Percentiles rank a stretch among this genome's conserved stretches.
These are phyloP conservation scores for Phylloscopus trochiloides DNA, from an alignment of 2,113 vertebrate genomes.

Conservation along the genomic window DNA sequence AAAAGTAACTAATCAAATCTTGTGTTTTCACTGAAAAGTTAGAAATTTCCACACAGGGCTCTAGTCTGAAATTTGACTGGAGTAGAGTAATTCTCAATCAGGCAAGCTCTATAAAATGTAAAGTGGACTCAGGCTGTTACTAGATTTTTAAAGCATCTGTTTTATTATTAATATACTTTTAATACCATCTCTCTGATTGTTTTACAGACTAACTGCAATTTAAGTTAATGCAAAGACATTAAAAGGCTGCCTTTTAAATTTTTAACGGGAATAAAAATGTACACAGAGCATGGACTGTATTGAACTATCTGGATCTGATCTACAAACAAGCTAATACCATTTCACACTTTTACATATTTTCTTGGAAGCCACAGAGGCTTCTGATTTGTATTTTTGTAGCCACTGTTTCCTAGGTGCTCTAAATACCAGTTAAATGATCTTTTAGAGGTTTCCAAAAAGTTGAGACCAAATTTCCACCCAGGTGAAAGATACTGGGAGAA, in stretches of 20 bases:
- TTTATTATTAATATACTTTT: constrained; percentile 61
- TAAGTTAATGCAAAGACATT: constrained; percentile 44
- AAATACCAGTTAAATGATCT: neutral
- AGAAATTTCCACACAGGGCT: neutral
- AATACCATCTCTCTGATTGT: constrained; percentile 16
- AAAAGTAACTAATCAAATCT: neutral
- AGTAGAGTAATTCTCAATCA: neutral
- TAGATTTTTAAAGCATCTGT: constrained; percentile 4
- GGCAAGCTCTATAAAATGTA: neutral
- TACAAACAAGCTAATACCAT: constrained; percentile 12
- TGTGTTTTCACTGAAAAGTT: neutral
- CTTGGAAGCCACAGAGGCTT: neutral
- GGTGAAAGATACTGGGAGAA: neutral
- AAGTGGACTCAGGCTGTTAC: neutral
- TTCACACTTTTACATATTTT: constrained; percentile 38
- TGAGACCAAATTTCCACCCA: neutral
- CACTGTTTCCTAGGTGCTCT: neutral
- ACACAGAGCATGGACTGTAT: neutral
- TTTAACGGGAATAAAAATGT: constrained; percentile 48
- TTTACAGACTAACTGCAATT: constrained; percentile 37
- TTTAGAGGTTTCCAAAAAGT: neutral
- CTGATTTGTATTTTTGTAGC: neutral
- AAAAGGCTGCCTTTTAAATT: constrained; percentile 56
- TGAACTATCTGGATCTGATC: neutral
- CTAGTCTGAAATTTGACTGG: neutral